Evolutionary conservation across 2,888 invertebrate genomes (phyloP).

Genomic region (Drosophila rubida): DNA sequence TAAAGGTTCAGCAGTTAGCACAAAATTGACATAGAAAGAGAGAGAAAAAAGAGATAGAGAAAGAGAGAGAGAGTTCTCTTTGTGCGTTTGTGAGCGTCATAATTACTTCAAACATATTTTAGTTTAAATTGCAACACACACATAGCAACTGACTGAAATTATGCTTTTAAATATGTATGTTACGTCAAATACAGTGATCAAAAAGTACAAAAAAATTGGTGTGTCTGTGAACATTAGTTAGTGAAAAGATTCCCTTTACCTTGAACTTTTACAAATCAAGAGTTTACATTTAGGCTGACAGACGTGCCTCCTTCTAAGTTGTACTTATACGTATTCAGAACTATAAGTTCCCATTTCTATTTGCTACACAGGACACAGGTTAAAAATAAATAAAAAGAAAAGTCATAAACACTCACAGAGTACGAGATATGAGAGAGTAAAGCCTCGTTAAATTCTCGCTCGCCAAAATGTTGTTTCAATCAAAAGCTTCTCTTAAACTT

Average conservation of each 20-base stretch:
- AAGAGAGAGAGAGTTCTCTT: too few species aligned
- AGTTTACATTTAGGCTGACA: too few species aligned
- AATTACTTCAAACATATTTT: neutral
- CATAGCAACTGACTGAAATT: neutral
- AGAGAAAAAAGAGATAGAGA: too few species aligned
- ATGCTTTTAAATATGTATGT: neutral
- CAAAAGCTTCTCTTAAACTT: constrained; percentile 32
- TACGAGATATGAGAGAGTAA: neutral
- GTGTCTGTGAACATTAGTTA: too few species aligned
- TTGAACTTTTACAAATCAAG: too few species aligned
- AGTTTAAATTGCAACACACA: neutral
- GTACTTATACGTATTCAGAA: too few species aligned
- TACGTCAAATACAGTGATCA: too few species aligned
- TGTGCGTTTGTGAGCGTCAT: too few species aligned
- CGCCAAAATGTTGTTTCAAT: constrained; percentile 41
- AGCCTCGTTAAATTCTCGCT: constrained; percentile 13
- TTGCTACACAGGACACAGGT: neutral
- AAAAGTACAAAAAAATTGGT: too few species aligned
- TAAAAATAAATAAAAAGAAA: neutral
- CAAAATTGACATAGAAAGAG: neutral
- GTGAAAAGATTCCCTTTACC: too few species aligned
- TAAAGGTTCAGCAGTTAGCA: constrained; percentile 6
- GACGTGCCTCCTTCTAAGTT: too few species aligned
- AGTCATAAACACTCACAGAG: neutral
- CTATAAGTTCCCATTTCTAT: too few species aligned